Base-by-base conservation (phyloP, 2,113 vertebrate species). In the Leucopsar rothschildi region DNA sequence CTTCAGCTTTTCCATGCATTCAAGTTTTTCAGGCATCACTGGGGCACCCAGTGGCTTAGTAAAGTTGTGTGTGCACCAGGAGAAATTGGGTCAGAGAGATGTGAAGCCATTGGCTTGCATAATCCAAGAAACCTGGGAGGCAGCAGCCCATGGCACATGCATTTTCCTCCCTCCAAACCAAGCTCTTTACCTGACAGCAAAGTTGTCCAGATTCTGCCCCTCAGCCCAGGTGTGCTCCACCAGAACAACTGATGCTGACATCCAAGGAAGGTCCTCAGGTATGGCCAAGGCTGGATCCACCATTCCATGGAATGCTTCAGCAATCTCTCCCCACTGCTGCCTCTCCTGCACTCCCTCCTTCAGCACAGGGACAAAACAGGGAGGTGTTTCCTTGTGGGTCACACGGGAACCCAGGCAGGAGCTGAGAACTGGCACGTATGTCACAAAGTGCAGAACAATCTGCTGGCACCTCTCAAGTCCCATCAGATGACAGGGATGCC, bases 321-420 rank as follows among this genome's bases (percentile, higher is more conserved):
- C 31, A 80, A 61, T 13, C 20, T 56, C 25, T 75, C 66, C 40
- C 22, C 56, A 35, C 24, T 71, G 82, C 68, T 61, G 57, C 57
- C 29, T 90, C 47, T 71, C 31, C 10, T 42, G 45, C 27, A 19
- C 44, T 60, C 28, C 29, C 13, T 88, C 37, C 27, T 33, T 70
- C 70, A 78, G 17, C 18, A 37, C 35, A 10, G 3, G 6, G 39
- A 22, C 55, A 45, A n/a, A 84, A 40, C 11, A 78, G 31, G 29
- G 64, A 47, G 6, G 7, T 13, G 5, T 50, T 17, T 82, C 15
- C 45, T n/a, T 24, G 17, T 52, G 40, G 23, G 40, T 75, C 25
- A 69, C 40, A 28, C 0, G 0, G 8, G 60, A 65, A 52, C 15
- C 44, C 1, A 2, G 35, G 59, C 35, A 78, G 75, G 40, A 88